Percentiles rank a stretch among this genome's conserved stretches.
phyloP scores from a whole-genome alignment of 2,113 vertebrate species.

The Motacilla alba region DNA sequence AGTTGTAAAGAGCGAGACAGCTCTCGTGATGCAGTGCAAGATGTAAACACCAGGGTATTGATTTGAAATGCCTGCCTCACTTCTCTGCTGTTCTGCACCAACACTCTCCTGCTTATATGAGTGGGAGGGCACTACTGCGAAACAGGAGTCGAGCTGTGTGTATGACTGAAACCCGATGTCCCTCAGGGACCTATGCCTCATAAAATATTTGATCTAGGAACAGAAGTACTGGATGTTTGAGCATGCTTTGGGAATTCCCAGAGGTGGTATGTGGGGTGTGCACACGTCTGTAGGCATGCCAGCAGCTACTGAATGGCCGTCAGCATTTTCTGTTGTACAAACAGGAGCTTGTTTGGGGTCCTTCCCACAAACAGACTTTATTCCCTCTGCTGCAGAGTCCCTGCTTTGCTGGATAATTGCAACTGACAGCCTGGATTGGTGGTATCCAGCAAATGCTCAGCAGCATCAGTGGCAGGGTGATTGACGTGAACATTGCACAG shows the following conservation, averaged over 20 bases:
- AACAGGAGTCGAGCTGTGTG: accelerated
- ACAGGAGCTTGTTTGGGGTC: neutral
- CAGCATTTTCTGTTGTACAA: conserved; percentile 1
- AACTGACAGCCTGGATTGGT: neutral
- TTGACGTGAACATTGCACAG: neutral
- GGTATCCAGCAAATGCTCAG: neutral
- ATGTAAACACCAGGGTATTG: neutral
- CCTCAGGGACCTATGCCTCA: neutral
- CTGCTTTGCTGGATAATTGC: neutral
- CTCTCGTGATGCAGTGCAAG: neutral
- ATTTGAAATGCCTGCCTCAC: neutral
- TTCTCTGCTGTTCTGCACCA: neutral
- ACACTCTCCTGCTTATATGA: neutral
- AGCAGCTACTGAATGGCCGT: neutral
- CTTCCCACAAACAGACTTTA: neutral
- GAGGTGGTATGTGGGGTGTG: neutral
- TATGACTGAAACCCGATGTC: accelerated
- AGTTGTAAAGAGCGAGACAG: neutral
- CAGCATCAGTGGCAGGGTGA: neutral
- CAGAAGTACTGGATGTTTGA: neutral
- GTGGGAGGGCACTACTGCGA: neutral
- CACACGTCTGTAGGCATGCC: neutral
- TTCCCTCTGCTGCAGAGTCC: neutral
- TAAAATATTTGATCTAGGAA: neutral
- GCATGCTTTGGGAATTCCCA: neutral